Base-by-base conservation (phyloP, 1,140 invertebrate species). In the Drosophila setifemur region DNA sequence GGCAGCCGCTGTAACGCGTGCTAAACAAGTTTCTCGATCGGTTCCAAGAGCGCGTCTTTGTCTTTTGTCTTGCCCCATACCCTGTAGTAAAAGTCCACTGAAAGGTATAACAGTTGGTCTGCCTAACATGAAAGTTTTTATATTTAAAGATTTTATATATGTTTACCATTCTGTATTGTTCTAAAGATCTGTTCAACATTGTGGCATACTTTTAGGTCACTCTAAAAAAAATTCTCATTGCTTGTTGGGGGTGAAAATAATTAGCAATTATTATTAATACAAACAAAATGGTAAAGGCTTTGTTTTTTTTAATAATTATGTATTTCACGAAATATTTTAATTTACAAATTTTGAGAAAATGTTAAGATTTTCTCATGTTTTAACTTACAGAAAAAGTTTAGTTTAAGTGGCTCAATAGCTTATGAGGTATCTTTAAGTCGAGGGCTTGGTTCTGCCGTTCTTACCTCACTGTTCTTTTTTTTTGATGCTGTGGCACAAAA, bases 1-100 rank as follows among this genome's bases (percentile, higher is more conserved):
- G 81, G 81, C 81, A 85, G 81, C 81, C 81, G 81, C 67, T 86
- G 81, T 81, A 85, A 85, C 81, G 81, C 81, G 81, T 85, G 81
- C 81, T 86, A 85, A 85, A 85, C 81, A 85, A 85, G 81, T 85
- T 85, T 85, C 61, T 83, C 58, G 74, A 85, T 83, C 81, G 55
- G 58, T 64, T 73, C 68, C 70, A 52, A 72, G 66, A 66, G 53
- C 73, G 70, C 69, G 76, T 73, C 74, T 77, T 68, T 73, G 73
- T 74, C 77, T 79, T 81, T 70, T 79, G 55, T 76, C 58, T 73
- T 61, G 39, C 23, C 21, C 19, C 12, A 44, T 71, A 71, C 67
- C 66, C 66, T 48, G 47, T 52, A 35, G 4, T 2, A 9, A 5
- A 8, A n/a, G 0, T 2, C 5, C 0, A 0, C 4, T 3, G 6